phyloP scores from a whole-genome alignment of 2,888 invertebrate genomes.

The Zootermopsis nevadensis region DNA sequence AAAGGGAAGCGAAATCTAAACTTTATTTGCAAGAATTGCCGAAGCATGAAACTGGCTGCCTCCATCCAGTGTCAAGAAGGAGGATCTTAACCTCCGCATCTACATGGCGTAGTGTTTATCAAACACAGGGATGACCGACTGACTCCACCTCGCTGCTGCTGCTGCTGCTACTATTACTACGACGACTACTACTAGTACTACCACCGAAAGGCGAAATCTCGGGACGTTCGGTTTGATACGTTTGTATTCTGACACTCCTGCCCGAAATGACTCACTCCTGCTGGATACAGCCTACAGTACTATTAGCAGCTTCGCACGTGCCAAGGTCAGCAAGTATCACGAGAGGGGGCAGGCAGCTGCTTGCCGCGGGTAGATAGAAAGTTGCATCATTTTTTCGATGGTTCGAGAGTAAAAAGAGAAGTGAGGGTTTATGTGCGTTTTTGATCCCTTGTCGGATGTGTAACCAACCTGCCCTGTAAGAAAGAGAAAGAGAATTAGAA shows the following conservation, averaged over 20 bases:
- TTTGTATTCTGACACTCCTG: neutral
- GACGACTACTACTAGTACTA: neutral
- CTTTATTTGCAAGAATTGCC: too few species aligned
- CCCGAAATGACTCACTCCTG: constrained; percentile 5
- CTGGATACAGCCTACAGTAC: constrained; percentile 1
- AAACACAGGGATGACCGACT: too few species aligned
- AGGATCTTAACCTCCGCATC: too few species aligned
- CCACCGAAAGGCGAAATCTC: neutral
- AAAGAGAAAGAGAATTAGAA: neutral
- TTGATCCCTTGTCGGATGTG: neutral
- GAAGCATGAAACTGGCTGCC: too few species aligned
- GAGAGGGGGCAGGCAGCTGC: neutral
- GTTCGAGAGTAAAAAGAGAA: neutral
- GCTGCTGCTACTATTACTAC: too few species aligned
- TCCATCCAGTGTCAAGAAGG: too few species aligned
- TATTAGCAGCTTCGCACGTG: constrained; percentile 10
- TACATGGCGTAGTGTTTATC: too few species aligned
- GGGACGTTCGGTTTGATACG: neutral
- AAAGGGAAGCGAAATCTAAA: too few species aligned
- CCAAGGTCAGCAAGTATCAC: neutral
- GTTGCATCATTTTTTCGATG: neutral
- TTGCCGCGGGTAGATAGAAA: neutral
- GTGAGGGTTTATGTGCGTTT: neutral
- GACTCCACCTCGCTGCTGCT: too few species aligned
- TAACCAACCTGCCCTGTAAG: neutral